Evolutionary conservation across 2,888 invertebrate species (phyloP).

Genomic region (Rhingia campestris): DNA sequence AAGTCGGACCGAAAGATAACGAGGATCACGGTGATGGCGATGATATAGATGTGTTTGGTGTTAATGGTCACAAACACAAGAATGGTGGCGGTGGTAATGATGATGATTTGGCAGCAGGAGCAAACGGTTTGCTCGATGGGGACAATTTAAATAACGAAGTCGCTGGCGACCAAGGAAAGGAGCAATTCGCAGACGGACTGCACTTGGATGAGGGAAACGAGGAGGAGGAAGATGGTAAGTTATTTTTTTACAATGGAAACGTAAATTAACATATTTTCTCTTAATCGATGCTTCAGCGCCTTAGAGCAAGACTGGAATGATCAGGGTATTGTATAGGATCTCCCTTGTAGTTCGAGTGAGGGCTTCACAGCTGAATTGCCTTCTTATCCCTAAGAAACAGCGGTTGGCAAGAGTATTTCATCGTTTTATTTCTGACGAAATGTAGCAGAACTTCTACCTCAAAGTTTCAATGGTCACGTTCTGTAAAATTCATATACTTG

Average conservation of each 20-base stretch:
- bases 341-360: too few species aligned
- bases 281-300: too few species aligned
- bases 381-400: too few species aligned
- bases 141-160: constrained; percentile 83
- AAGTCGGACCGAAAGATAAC: constrained; percentile 63
- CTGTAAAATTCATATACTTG: too few species aligned
- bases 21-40: constrained; percentile 77
- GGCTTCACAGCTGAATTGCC: too few species aligned
- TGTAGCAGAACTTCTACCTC: too few species aligned
- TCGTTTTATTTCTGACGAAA: too few species aligned
- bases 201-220: constrained; percentile 82
- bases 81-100: constrained; percentile 75
- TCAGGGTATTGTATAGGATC: too few species aligned
- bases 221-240: constrained; percentile 83
- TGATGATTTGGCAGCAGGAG: constrained; percentile 77
- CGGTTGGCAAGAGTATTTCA: too few species aligned
- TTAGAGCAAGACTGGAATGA: too few species aligned
- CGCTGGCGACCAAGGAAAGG: constrained; percentile 82
- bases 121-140: constrained; percentile 79
- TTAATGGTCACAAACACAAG: constrained; percentile 72
- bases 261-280: constrained; percentile 37
- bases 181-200: constrained; percentile 80
- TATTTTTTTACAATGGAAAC: constrained; percentile 76
- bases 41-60: constrained; percentile 76
- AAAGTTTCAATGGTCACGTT: too few species aligned